Evolutionary conservation across 2,888 invertebrate species (phyloP), one percentile per base, ranked within the genome.

Genomic region (Campoplex capitator): DNA sequence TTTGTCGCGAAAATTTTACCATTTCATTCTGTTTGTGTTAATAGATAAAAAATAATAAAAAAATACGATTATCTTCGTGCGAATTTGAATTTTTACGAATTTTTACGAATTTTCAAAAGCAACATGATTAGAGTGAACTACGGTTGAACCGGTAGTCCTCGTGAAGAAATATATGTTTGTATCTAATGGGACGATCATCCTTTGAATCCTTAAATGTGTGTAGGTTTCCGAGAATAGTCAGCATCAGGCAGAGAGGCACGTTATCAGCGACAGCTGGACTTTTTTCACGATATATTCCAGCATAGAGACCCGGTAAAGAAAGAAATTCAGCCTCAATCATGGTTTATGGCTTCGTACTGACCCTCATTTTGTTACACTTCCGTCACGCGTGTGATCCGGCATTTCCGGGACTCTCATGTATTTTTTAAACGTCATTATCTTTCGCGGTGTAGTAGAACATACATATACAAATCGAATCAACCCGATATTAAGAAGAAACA

Each of bases 121-220:
- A 58, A 38, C 28, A 18, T 23, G n/a, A 42, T 8, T n/a, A 23
- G 35, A 38, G 56, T 38, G n/a, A n/a, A 74, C 18, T 65, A 38
- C 6, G 18, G 38, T 62, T 23, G 54, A 51, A 28, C 38, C 23
- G 7, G 38, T 3, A 38, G 42, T 73, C 56, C n/a, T 32, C 56
- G 18, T 38, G 62, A 84, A 77, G 18, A 28, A 13, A 42, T 38
- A 73, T 81, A 38, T 38, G 65, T 42, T 83, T 88, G 86, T 83
- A 75, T 83, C 88, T 77, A 84, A 88, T 84, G 80, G 82, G 38
- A 67, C 78, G 81, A 86, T 86, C 83, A 85, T 85, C 79, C 75
- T 83, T 80, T 54, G 56, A 77, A 67, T 51, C 75, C 83, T 84
- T 54, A 62, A 77, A 67, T 51, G 82, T 67, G 71, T 67, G 67